A percentile compares a stretch with the other conserved stretches of the same genome.
Conservation (phyloP, 23 tunicate genomes). For the Corella eumyota region DNA sequence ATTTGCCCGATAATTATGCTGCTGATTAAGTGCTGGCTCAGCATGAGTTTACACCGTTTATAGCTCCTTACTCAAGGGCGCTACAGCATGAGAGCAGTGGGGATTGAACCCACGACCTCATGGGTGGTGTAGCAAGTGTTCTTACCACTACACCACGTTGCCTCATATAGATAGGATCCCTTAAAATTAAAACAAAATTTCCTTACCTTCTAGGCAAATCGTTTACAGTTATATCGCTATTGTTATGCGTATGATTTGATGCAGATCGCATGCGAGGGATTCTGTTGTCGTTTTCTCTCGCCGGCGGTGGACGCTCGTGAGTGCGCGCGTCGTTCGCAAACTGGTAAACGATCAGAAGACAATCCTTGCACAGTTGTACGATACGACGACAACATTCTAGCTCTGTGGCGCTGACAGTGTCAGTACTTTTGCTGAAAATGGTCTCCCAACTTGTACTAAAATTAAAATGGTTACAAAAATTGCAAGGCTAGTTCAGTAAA, state of each 20-base stretch:
- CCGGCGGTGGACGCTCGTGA: not conserved
- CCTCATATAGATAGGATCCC: too few species aligned
- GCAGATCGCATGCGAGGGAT: not conserved
- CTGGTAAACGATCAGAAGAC: conserved; percentile 71
- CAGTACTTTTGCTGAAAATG: conserved; percentile 70
- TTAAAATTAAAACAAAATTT: too few species aligned
- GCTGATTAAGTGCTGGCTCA: too few species aligned
- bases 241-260: not conserved
- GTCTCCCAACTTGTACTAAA: conserved; percentile 75
- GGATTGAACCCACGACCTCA: too few species aligned
- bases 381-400: conserved; percentile 55
- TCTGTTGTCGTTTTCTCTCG: not conserved
- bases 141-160: too few species aligned
- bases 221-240: not conserved
- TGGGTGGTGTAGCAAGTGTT: too few species aligned
- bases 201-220: conserved; percentile 22
- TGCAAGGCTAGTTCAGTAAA: not conserved
- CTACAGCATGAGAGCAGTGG: too few species aligned
- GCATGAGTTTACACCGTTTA: too few species aligned
- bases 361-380: conserved; percentile 72
- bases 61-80: too few species aligned
- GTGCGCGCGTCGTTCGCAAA: conserved; percentile 51
- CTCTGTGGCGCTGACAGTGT: conserved; percentile 42
- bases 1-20: too few species aligned
- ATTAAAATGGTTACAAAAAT: not conserved